Percentiles rank a stretch among this genome's conserved stretches.
These are phyloP conservation scores for Pomatorhinus ruficollis DNA, from an alignment of 2,113 vertebrate genomes.

Conservation along the genomic window DNA sequence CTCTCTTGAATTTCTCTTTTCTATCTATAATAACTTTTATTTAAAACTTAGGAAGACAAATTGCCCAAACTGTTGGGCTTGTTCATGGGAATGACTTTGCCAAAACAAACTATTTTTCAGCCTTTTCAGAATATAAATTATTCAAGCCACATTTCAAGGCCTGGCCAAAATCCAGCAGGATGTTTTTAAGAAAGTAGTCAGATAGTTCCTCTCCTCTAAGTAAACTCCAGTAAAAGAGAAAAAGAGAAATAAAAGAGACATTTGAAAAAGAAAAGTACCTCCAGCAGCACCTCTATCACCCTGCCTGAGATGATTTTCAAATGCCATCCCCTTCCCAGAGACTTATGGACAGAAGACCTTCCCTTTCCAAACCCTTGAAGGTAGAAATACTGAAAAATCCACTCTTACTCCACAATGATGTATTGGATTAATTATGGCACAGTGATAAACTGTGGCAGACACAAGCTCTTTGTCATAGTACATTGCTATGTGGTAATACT, in stretches of 20 bases:
- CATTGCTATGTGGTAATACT: not conserved
- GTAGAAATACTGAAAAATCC: not conserved
- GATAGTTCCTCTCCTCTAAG: not conserved
- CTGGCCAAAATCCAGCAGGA: not conserved
- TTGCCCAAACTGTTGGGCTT: not conserved
- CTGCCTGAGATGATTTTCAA: not conserved
- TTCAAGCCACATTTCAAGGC: not conserved
- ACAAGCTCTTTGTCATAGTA: not conserved
- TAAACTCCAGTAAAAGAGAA: not conserved
- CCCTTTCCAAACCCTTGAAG: not conserved
- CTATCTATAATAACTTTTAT: not conserved
- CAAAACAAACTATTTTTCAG: not conserved
- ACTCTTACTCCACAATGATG: not conserved
- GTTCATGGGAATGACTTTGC: not conserved
- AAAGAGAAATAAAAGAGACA: not conserved
- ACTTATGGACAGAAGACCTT: not conserved
- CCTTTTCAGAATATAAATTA: not conserved
- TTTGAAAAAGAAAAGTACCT: not conserved
- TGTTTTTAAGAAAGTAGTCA: not conserved
- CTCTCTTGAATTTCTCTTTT: not conserved
- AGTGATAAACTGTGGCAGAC: not conserved
- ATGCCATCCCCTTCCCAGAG: not conserved
- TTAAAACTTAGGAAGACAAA: conserved; percentile 3
- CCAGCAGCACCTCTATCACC: not conserved
- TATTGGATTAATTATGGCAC: not conserved